Evolutionary conservation across 2,888 invertebrate species (phyloP).

Genomic region (Merodon equestris): DNA sequence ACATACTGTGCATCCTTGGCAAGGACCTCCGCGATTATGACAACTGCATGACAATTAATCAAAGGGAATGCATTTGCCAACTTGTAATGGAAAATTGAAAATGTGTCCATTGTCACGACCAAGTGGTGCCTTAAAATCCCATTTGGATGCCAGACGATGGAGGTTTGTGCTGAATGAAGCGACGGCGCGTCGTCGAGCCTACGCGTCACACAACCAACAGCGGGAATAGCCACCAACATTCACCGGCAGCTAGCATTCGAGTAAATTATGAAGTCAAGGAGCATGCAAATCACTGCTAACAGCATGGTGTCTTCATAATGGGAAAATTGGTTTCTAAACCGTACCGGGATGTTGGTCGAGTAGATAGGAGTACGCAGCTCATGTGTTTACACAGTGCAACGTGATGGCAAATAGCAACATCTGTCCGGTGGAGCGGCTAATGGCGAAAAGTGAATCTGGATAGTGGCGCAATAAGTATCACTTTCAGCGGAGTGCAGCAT

Average conservation of each 20-base stretch:
- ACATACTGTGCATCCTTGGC: conserved; percentile 39
- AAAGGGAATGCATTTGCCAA: conserved; percentile 19
- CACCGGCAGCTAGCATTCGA: conserved; percentile 44
- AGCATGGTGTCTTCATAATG: conserved; percentile 69
- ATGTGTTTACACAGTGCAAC: conserved; percentile 49
- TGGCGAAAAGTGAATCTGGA: conserved; percentile 63
- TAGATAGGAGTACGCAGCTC: not conserved
- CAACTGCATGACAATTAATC: conserved; percentile 67
- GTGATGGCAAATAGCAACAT: conserved; percentile 39
- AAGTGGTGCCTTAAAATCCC: conserved; percentile 35
- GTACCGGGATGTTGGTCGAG: conserved; percentile 56
- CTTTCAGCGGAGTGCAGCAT: conserved; percentile 43
- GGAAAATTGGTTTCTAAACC: conserved; percentile 69
- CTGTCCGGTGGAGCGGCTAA: conserved; percentile 48
- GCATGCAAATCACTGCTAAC: conserved; percentile 69
- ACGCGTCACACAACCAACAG: conserved; percentile 29
- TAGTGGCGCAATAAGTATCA: conserved; percentile 45
- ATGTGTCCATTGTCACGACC: conserved; percentile 63
- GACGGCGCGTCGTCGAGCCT: conserved; percentile 27
- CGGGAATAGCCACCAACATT: too few species aligned
- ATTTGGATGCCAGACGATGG: conserved; percentile 18
- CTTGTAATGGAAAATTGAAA: conserved; percentile 64
- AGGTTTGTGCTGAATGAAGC: too few species aligned
- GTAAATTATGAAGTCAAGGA: conserved; percentile 68
- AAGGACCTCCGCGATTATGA: conserved; percentile 63